These are phyloP conservation scores for Stenotaenia linearis DNA, from an alignment of 2,888 invertebrate genomes.

Conservation along the genomic window DNA sequence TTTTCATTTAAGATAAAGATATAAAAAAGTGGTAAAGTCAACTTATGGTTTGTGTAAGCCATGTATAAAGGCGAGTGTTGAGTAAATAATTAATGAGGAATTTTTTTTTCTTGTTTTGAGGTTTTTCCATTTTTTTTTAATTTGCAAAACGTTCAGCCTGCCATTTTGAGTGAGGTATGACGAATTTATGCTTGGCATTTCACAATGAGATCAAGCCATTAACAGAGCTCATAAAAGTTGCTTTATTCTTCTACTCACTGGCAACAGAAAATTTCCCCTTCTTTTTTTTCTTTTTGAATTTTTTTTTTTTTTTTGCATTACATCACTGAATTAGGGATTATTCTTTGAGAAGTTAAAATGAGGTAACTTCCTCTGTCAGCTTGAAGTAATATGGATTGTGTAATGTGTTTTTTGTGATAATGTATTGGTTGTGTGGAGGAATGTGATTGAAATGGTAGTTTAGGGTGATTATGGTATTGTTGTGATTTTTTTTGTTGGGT, in stretches of 20 bases:
- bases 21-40: neutral
- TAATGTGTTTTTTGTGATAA: too few species aligned
- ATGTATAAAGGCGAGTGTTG: neutral
- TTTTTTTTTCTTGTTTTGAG: neutral
- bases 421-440: too few species aligned
- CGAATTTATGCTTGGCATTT: slow-evolving; percentile 17
- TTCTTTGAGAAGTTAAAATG: neutral
- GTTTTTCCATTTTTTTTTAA: neutral
- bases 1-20: neutral
- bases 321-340: neutral
- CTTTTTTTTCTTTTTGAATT: neutral
- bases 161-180: slow-evolving; percentile 15
- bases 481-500: too few species aligned
- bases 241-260: neutral
- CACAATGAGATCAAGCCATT: slow-evolving; percentile 16
- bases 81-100: neutral
- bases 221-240: slow-evolving; percentile 13
- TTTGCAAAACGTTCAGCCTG: neutral
- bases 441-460: too few species aligned
- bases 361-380: neutral
- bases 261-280: neutral
- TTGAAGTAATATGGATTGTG: neutral
- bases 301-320: neutral
- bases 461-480: too few species aligned
- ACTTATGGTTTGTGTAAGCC: neutral